A percentile compares a stretch with the other conserved stretches of the same genome.
Conservation (phyloP, 2,888 invertebrate genomes). For the Sepiola atlantica region DNA sequence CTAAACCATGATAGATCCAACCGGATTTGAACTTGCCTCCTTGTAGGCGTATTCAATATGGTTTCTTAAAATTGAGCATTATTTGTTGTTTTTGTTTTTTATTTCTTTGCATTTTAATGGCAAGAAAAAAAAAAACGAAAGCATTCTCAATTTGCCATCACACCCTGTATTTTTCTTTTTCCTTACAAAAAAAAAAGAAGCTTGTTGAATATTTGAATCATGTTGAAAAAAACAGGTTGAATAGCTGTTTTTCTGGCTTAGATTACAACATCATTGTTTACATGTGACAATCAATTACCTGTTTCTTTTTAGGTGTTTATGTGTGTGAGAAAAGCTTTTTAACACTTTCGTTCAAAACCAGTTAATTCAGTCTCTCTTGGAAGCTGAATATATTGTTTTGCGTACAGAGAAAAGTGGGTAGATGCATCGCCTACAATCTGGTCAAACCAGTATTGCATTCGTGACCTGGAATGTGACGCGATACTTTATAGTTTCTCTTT, state of each 20-base stretch:
- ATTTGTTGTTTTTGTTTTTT: too few relatives aligned
- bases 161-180: neutral
- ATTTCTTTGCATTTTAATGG: too few relatives aligned
- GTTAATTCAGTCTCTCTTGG: neutral
- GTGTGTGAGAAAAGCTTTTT: neutral
- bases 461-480: neutral
- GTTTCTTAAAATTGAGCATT: too few relatives aligned
- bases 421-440: neutral
- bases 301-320: neutral
- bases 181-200: neutral
- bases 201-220: neutral
- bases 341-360: neutral
- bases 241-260: neutral
- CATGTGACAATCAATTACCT: neutral
- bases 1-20: too few relatives aligned
- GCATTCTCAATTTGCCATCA: too few relatives aligned
- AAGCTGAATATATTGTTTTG: conserved; percentile 22
- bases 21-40: too few relatives aligned
- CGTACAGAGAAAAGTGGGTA: neutral
- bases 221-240: neutral
- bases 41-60: too few relatives aligned
- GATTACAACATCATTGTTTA: conserved; percentile 1
- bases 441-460: conserved; percentile 32
- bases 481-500: neutral
- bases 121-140: too few relatives aligned